These are phyloP conservation scores for Drosophila meridiana DNA, from an alignment of 2,888 invertebrate genomes.

Conservation along the genomic window DNA sequence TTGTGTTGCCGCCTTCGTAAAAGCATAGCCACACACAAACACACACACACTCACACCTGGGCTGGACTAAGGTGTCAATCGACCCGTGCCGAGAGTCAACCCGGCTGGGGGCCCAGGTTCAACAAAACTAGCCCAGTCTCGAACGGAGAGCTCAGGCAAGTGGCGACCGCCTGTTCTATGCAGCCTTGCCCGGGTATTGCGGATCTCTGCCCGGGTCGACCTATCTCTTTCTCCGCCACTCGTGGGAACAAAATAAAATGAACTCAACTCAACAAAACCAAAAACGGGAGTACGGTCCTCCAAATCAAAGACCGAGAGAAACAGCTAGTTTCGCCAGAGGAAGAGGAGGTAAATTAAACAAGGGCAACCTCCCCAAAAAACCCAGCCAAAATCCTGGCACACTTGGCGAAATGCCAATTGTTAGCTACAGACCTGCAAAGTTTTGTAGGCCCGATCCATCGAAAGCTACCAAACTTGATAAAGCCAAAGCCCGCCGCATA, in stretches of 20 bases:
- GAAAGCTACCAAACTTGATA: constrained; percentile 7
- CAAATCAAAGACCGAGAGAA: constrained; percentile 11
- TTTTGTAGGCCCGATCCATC: constrained; percentile 17
- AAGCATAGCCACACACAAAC: constrained; percentile 1
- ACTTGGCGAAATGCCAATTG: background rate
- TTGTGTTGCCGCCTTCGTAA: constrained; percentile 16
- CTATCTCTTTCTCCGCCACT: constrained; percentile 7
- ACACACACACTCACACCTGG: constrained; percentile 19
- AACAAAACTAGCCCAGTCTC: constrained; percentile 26
- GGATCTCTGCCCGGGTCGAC: constrained; percentile 34
- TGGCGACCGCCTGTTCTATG: constrained; percentile 22
- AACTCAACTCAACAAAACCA: constrained; percentile 15
- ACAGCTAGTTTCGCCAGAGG: background rate
- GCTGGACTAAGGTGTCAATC: constrained; percentile 36
- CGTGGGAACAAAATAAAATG: constrained; percentile 29
- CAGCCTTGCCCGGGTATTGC: constrained; percentile 30
- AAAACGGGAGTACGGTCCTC: constrained; percentile 12
- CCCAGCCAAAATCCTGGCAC: background rate
- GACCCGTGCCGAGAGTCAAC: constrained; percentile 37
- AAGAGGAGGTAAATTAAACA: background rate
- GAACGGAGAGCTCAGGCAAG: constrained; percentile 31
- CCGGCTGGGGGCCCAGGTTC: constrained; percentile 26
- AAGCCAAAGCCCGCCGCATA: constrained; percentile 18
- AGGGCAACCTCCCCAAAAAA: background rate
- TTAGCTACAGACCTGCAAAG: constrained; percentile 16